These are phyloP conservation scores for Loris lydekkerianus DNA, from an alignment of 2,797 vertebrate species.

Conservation along the genomic window DNA sequence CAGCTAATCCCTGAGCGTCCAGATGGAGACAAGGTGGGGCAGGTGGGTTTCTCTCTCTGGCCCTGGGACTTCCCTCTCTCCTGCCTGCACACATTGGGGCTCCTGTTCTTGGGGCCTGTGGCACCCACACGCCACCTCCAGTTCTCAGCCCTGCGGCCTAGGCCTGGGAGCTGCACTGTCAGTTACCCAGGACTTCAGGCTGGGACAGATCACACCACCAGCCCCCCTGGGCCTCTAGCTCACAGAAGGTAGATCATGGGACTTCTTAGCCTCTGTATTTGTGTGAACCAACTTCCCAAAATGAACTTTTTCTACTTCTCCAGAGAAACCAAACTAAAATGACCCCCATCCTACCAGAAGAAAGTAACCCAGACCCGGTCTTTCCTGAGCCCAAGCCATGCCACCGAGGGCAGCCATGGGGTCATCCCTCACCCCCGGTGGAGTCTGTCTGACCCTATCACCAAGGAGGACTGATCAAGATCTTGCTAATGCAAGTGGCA, in stretches of 20 bases:
- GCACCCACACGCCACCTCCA: accelerated
- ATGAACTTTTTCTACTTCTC: too few species aligned
- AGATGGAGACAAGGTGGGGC: neutral
- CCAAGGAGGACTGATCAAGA: neutral
- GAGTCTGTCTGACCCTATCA: neutral
- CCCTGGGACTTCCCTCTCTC: neutral
- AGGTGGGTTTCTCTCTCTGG: neutral
- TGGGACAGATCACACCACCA: neutral
- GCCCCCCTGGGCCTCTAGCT: neutral
- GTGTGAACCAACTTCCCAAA: neutral
- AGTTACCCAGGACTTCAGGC: neutral
- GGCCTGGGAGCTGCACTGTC: accelerated
- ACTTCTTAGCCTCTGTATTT: neutral
- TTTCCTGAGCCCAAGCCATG: neutral
- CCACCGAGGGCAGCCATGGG: neutral
- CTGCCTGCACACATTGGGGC: neutral
- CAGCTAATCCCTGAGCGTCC: neutral
- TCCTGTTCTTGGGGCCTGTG: neutral
- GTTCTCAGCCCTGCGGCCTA: neutral
- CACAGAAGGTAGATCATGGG: neutral
- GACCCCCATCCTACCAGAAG: neutral
- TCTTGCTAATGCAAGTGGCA: neutral
- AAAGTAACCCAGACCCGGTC: neutral
- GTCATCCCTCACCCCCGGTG: neutral
- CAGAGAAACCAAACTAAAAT: neutral